Base-by-base conservation (phyloP, 2,797 vertebrate species). In the Eupleurogrammus muticus region DNA sequence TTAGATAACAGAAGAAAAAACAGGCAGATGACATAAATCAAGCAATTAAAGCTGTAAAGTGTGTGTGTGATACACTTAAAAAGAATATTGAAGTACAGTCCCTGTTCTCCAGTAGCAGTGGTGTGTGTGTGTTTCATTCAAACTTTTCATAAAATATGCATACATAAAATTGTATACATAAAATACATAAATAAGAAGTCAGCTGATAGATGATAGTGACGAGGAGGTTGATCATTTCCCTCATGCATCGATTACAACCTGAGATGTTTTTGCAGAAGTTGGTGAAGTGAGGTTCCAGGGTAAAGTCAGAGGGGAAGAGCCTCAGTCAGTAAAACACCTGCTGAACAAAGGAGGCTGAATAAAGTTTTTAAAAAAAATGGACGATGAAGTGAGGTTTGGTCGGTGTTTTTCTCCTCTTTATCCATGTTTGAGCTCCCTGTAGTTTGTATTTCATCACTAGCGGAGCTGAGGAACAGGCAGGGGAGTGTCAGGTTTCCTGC, bases 401-500 rank as follows among this genome's bases (percentile, higher is more conserved):
- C 38, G 10, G 8, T 32, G 60, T 47, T 24, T 46, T 38, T 57
- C 42, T 62, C 20, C 51, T 67, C 40, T 54, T 4, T 49, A 19
- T 76, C 61, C 63, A 35, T 9, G 50, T 55, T 52, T 6, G 50
- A 79, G 65, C 59, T 63, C 20, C 56, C 73, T 79, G 75, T 59
- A 61, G 66, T 84, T 82, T 85, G 67, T 71, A 21, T 85, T 77
- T 87, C 84, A 82, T 82, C 80, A 73, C 76, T 49, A 4, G 62
- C 53, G 6, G 82, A 56, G 77, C 69, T 32, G 77, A 78, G 81
- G 81, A 79, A 74, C 77, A 79, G 82, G 73, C 79, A 14, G 73
- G 67, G 61, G 70, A 61, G 85, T 72, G 68, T 87, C 83, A 7
- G 67, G 72, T 90, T 87, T 83, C 86, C 84, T 81, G 75, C 67